Evolutionary conservation across 2,888 invertebrate genomes (phyloP).

Genomic region (Cheilosia grossa): DNA sequence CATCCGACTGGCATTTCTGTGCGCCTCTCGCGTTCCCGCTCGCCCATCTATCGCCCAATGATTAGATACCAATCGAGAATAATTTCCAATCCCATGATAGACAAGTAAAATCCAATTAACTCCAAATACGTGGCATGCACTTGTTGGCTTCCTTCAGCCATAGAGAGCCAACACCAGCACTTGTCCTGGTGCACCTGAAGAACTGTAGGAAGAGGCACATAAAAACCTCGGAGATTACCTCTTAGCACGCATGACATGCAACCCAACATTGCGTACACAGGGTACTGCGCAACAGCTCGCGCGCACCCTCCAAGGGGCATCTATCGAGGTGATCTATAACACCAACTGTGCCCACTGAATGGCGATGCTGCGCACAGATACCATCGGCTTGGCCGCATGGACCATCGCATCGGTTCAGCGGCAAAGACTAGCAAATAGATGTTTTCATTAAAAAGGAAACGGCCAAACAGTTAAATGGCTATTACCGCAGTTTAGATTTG

Average conservation of each 20-base stretch:
- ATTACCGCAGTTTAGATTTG: conserved; percentile 76
- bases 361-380: conserved; percentile 65
- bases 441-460: conserved; percentile 76
- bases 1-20: conserved; percentile 60
- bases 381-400: conserved; percentile 16
- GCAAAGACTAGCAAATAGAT: conserved; percentile 74
- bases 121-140: conserved; percentile 78
- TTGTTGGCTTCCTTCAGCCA: conserved; percentile 58
- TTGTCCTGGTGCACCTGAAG: conserved; percentile 50
- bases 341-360: conserved; percentile 73
- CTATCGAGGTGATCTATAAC: conserved; percentile 75
- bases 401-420: conserved; percentile 13
- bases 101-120: conserved; percentile 82
- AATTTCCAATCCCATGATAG: conserved; percentile 77
- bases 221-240: conserved; percentile 77
- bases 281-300: conserved; percentile 33
- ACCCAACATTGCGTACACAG: conserved; percentile 66
- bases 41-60: conserved; percentile 63
- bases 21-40: not conserved
- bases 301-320: conserved; percentile 69
- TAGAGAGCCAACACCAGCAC: conserved; percentile 40
- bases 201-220: conserved; percentile 42
- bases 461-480: conserved; percentile 75
- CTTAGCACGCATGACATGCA: conserved; percentile 74
- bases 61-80: conserved; percentile 76